Evolutionary conservation across 2,888 invertebrate genomes (phyloP).

Genomic region (Dynastes grantii): DNA sequence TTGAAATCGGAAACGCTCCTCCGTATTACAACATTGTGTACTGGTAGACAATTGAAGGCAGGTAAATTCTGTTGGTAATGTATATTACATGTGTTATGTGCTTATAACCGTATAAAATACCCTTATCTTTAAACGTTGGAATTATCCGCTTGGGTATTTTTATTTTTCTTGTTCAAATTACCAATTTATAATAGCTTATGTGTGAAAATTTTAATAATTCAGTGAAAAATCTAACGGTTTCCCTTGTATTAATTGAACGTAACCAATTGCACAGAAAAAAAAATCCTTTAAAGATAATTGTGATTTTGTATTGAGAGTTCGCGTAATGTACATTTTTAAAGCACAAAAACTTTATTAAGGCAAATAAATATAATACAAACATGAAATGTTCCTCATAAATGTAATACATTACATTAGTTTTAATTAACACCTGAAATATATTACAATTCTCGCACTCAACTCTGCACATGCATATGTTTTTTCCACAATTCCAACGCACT

Average conservation of each 20-base stretch:
- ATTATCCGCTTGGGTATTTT: neutral
- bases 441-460: no score
- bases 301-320: no score
- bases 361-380: no score
- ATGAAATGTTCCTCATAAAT: no score
- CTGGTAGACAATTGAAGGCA: conserved; percentile 18
- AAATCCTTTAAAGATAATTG: no score
- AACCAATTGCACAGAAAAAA: no score
- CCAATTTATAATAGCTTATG: neutral
- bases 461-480: no score
- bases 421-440: no score
- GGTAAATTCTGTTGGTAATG: conserved; percentile 3
- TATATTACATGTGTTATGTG: conserved; percentile 10
- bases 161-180: neutral
- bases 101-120: conserved; percentile 11
- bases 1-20: conserved; percentile 23
- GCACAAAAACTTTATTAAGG: no score
- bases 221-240: neutral
- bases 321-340: no score
- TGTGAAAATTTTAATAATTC: neutral
- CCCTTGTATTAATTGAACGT: neutral
- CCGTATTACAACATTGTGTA: conserved; percentile 28
- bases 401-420: no score
- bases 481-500: no score
- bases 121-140: neutral